Conservation (phyloP, 2,888 invertebrate species). For the Mystacides longicornis region DNA sequence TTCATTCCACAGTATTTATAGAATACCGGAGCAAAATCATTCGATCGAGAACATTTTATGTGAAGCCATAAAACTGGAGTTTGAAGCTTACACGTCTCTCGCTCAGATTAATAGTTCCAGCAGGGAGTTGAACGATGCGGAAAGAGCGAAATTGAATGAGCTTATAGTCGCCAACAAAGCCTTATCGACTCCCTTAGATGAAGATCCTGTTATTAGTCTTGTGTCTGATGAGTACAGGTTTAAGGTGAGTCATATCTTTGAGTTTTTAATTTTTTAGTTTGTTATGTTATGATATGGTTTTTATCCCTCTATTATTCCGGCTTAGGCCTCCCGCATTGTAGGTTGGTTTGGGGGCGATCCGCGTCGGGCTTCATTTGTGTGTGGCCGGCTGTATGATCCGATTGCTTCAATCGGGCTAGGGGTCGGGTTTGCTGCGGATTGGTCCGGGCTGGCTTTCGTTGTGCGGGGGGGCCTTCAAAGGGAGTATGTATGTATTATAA, state of each 20-base stretch:
- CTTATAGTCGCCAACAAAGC: conserved; percentile 81
- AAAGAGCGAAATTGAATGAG: conserved; percentile 76
- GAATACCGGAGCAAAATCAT: conserved; percentile 50
- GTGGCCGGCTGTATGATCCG: too few relatives aligned
- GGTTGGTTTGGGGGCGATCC: too few relatives aligned
- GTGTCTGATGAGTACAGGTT: conserved; percentile 58
- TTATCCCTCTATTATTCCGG: too few relatives aligned
- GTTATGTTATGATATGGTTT: too few relatives aligned
- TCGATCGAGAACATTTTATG: conserved; percentile 79
- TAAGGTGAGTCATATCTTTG: conserved; percentile 35
- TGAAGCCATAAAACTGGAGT: conserved; percentile 80
- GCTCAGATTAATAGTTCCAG: conserved; percentile 53
- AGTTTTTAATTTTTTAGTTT: too few relatives aligned
- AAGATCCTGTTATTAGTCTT: conserved; percentile 69
- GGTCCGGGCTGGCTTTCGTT: too few relatives aligned
- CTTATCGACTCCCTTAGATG: conserved; percentile 74
- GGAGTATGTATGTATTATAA: too few relatives aligned
- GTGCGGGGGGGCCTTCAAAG: too few relatives aligned
- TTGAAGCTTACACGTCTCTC: conserved; percentile 62
- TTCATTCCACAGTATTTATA: conserved; percentile 28
- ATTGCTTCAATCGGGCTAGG: too few relatives aligned
- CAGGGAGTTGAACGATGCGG: conserved; percentile 70
- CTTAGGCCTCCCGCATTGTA: too few relatives aligned
- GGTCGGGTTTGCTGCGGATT: too few relatives aligned
- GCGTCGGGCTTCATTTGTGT: too few relatives aligned